Conservation (phyloP, 92 coral and sea anemone genomes). For the Phenganax stokvisi region DNA sequence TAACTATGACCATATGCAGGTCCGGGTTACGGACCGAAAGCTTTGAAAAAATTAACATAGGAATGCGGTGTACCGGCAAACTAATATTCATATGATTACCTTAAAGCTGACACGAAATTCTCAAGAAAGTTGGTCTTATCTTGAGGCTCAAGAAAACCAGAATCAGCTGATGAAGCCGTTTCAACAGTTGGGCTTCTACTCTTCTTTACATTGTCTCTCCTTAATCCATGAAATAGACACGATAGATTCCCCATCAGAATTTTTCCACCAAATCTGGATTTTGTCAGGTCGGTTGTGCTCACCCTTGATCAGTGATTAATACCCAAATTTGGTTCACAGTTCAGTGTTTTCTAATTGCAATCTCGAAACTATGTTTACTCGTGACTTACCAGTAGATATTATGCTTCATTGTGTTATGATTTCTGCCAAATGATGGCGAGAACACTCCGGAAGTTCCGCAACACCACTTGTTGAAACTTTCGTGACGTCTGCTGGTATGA, state of each 20-base stretch:
- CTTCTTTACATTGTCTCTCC: not conserved
- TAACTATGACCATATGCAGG: too few species aligned
- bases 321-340: too few species aligned
- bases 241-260: constrained; percentile 16
- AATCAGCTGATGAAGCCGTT: constrained; percentile 1
- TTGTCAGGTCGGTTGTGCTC: not conserved
- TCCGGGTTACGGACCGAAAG: too few species aligned
- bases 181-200: constrained; percentile 6
- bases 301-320: not conserved
- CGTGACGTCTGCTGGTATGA: too few species aligned
- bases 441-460: constrained; percentile 12
- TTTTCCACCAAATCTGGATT: not conserved
- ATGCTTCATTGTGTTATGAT: not conserved
- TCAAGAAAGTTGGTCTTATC: not conserved
- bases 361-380: not conserved
- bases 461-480: not conserved
- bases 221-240: constrained; percentile 15
- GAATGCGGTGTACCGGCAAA: too few species aligned
- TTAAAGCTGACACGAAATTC: constrained; percentile 9
- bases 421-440: not conserved
- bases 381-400: not conserved
- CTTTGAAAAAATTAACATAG: too few species aligned
- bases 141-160: constrained; percentile 3
- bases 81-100: not conserved
- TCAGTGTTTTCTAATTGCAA: not conserved